These are phyloP conservation scores for Aplidium turbinatum DNA, from an alignment of 23 tunicate species.

Conservation along the genomic window DNA sequence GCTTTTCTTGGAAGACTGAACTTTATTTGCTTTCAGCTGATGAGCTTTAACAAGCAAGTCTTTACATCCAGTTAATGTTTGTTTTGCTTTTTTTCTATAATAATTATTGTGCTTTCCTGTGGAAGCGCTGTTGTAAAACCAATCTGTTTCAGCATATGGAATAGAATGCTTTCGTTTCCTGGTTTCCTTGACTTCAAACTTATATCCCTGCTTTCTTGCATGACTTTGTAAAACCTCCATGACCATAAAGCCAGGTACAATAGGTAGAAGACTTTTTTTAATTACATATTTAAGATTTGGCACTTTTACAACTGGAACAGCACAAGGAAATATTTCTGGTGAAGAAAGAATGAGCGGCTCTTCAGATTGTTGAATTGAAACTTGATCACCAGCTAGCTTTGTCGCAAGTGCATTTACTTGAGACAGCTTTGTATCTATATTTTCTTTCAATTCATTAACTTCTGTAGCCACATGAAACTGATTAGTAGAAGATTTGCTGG, in stretches of 20 bases:
- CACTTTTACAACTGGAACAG: too few relatives aligned
- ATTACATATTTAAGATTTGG: too few relatives aligned
- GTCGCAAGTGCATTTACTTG: too few relatives aligned
- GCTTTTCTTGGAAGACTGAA: conserved; percentile 34
- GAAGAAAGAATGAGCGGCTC: too few relatives aligned
- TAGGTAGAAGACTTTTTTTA: too few relatives aligned
- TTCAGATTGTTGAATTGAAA: too few relatives aligned
- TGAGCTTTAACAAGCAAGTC: conserved; percentile 58
- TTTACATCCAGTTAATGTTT: conserved; percentile 24
- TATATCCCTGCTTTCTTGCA: conserved; percentile 34
- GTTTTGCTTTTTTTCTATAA: conserved; percentile 2
- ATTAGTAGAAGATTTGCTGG: too few relatives aligned
- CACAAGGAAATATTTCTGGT: too few relatives aligned
- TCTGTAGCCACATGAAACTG: too few relatives aligned
- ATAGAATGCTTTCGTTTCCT: conserved; percentile 18
- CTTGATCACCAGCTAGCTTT: too few relatives aligned
- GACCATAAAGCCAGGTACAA: conserved; percentile 35
- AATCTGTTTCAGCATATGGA: conserved; percentile 47
- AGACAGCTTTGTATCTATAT: too few relatives aligned
- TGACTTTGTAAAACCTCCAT: conserved; percentile 27
- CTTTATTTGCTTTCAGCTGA: conserved; percentile 42
- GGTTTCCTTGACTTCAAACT: conserved; percentile 18
- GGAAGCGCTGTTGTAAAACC: conserved; percentile 42
- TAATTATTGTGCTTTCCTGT: background rate
- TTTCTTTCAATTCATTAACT: too few relatives aligned